phyloP scores from a whole-genome alignment of 1,140 invertebrate species.

The Microplitis demolitor region DNA sequence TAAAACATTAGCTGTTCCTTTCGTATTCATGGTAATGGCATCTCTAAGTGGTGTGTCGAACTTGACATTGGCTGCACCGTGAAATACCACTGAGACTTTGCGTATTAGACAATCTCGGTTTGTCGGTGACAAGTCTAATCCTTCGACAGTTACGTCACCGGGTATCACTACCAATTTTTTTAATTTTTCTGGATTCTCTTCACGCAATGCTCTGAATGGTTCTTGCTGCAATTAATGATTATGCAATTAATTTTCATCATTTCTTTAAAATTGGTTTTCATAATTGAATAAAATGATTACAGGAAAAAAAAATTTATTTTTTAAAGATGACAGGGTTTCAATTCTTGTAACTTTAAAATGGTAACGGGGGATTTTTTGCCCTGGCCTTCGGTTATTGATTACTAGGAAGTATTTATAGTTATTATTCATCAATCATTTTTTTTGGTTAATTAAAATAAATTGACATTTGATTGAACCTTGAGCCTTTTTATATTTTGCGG shows the following conservation, averaged over 20 bases:
- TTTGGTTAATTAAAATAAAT: no score
- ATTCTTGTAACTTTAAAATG: no score
- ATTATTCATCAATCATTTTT: no score
- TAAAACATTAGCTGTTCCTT: constrained; percentile 58
- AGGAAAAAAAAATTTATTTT: no score
- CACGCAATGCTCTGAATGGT: constrained; percentile 59
- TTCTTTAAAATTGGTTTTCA: background rate
- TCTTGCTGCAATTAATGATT: constrained; percentile 50
- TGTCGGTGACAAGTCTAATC: constrained; percentile 65
- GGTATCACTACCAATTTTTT: constrained; percentile 55
- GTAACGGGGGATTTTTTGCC: no score
- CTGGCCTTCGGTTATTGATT: no score
- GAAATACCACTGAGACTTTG: constrained; percentile 82
- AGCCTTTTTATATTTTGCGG: no score
- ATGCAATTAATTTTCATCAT: constrained; percentile 1
- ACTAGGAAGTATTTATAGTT: no score
- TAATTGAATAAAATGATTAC: no score
- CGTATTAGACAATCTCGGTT: constrained; percentile 63
- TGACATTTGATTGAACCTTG: no score
- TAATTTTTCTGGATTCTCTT: constrained; percentile 50
- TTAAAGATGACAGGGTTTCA: no score
- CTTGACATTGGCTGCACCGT: constrained; percentile 86
- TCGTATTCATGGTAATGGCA: constrained; percentile 61
- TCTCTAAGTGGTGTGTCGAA: constrained; percentile 62
- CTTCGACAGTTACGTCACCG: constrained; percentile 56